Percentiles rank a stretch among this genome's conserved stretches.
These are phyloP conservation scores for Poecilia latipinna DNA, from an alignment of 2,113 vertebrate genomes.

Conservation along the genomic window DNA sequence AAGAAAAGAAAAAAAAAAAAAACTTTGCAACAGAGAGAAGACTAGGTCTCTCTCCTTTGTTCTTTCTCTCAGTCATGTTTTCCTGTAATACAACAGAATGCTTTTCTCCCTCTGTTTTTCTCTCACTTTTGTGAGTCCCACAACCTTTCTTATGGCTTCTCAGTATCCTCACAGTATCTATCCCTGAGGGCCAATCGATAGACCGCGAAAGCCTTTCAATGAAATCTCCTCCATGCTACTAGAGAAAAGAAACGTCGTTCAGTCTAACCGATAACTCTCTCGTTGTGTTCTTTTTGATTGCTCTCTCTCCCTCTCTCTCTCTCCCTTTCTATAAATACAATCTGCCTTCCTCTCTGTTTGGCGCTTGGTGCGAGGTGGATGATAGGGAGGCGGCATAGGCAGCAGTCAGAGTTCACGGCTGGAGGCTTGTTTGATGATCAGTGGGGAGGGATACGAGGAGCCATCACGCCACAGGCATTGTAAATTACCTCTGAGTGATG, in stretches of 20 bases:
- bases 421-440: slow-evolving; percentile 69
- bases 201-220: slow-evolving; percentile 75
- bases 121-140: slow-evolving; percentile 38
- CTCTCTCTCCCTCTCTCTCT: slow-evolving; percentile 41
- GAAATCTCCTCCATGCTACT: slow-evolving; percentile 68
- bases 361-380: slow-evolving; percentile 37
- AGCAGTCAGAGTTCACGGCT: slow-evolving; percentile 57
- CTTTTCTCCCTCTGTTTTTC: slow-evolving; percentile 50
- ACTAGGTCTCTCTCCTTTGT: slow-evolving; percentile 36
- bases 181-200: slow-evolving; percentile 75
- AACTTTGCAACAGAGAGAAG: slow-evolving; percentile 15
- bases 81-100: slow-evolving; percentile 43
- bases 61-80: slow-evolving; percentile 39
- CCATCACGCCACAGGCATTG: slow-evolving; percentile 55
- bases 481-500: slow-evolving; percentile 67
- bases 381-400: slow-evolving; percentile 48
- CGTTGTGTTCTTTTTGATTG: slow-evolving; percentile 65
- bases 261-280: slow-evolving; percentile 73
- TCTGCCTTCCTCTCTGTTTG: slow-evolving; percentile 51
- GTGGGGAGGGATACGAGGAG: slow-evolving; percentile 51
- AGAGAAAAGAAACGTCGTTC: slow-evolving; percentile 68
- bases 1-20: slow-evolving; percentile 3
- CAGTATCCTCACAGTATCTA: slow-evolving; percentile 64
- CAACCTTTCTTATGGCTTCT: slow-evolving; percentile 27
- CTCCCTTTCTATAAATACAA: slow-evolving; percentile 50